Evolutionary conservation across 1,140 invertebrate species (phyloP).

Genomic region (Bombus difficillimus): DNA sequence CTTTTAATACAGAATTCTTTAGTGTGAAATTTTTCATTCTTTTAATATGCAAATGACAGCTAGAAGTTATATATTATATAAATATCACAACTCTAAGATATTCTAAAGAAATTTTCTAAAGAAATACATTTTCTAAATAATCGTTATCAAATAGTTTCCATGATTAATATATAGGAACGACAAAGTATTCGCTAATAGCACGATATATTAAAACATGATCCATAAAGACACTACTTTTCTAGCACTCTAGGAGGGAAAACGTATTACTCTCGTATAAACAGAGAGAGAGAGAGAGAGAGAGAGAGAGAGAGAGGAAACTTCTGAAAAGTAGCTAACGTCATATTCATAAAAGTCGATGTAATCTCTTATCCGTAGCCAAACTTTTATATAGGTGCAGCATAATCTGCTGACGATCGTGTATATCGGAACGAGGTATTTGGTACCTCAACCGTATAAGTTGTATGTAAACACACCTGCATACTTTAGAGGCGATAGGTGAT

Average conservation of each 20-base stretch:
- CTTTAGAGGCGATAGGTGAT: not conserved
- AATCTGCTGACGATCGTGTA: constrained; percentile 11
- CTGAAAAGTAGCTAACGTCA: constrained; percentile 11
- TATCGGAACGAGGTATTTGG: constrained; percentile 9
- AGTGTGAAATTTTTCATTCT: too few species aligned
- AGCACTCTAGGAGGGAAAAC: not conserved
- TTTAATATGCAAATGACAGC: too few species aligned
- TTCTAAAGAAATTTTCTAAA: too few species aligned
- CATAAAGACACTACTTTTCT: not conserved
- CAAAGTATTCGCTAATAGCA: not conserved
- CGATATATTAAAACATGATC: not conserved
- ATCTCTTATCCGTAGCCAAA: constrained; percentile 18
- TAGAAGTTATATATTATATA: not conserved
- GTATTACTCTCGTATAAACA: too few species aligned
- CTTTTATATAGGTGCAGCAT: not conserved
- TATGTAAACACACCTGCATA: constrained; percentile 20
- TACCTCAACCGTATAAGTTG: not conserved
- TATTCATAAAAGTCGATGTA: constrained; percentile 12
- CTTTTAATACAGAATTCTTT: too few species aligned
- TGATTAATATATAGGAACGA: not conserved
- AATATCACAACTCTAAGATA: not conserved
- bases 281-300: too few species aligned
- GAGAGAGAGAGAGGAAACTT: not conserved
- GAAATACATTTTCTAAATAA: not conserved
- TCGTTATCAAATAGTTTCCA: not conserved